Evolutionary conservation across 2,113 vertebrate species (phyloP).

Genomic region (Ictalurus furcatus): DNA sequence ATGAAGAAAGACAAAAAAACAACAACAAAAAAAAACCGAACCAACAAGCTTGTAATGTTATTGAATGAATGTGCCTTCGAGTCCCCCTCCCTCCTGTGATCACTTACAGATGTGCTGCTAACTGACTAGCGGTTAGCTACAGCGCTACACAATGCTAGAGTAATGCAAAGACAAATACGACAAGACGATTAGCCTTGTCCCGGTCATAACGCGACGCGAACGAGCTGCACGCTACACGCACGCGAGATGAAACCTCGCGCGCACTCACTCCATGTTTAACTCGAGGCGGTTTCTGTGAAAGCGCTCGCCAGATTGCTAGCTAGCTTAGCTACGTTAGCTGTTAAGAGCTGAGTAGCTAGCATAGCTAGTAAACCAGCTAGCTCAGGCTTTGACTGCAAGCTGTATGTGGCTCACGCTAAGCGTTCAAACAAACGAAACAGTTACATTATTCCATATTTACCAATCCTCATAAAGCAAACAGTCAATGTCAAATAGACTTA

Average conservation of each 20-base stretch:
- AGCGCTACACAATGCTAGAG: not conserved
- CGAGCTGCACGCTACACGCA: not conserved
- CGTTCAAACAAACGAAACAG: conserved; percentile 69
- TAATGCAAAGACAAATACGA: not conserved
- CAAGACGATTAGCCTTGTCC: conserved; percentile 15
- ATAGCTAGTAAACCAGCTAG: conserved; percentile 58
- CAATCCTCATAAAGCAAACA: conserved; percentile 68
- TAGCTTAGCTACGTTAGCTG: conserved; percentile 30
- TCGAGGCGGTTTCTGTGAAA: not conserved
- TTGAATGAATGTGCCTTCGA: conserved; percentile 23
- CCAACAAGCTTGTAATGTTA: not conserved
- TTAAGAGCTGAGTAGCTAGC: conserved; percentile 55
- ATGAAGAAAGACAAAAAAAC: not conserved
- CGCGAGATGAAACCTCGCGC: not conserved
- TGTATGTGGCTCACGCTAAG: conserved; percentile 70
- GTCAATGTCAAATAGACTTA: conserved; percentile 69
- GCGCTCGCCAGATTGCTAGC: conserved; percentile 14
- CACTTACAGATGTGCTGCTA: conserved; percentile 75
- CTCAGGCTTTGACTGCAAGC: conserved; percentile 56
- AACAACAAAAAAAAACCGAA: not conserved
- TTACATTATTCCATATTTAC: conserved; percentile 71
- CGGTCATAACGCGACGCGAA: not conserved
- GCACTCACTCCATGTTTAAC: not conserved
- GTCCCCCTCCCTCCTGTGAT: conserved; percentile 64
- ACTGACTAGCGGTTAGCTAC: not conserved